A percentile compares a stretch with the other conserved stretches of the same genome.
Evolutionary conservation across 2,888 invertebrate species (phyloP).

Genomic region (Cabera pusaria): DNA sequence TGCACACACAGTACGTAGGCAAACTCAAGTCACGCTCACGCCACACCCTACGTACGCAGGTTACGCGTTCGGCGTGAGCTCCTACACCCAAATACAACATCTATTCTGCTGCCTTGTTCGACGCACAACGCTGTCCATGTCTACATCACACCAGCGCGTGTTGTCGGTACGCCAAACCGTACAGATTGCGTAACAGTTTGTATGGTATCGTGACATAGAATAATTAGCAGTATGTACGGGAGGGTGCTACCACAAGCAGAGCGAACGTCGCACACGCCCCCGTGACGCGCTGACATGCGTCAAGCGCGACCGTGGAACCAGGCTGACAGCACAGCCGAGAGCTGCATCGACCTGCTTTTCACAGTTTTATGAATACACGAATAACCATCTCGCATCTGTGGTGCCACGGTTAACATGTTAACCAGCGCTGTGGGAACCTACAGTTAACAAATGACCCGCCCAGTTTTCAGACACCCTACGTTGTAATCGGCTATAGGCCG

Average conservation of each 20-base stretch:
- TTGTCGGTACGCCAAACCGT: conserved; percentile 13
- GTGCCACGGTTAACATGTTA: conserved; percentile 4
- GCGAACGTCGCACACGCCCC: conserved; percentile 59
- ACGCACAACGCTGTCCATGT: conserved; percentile 10
- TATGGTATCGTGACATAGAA: conserved; percentile 1
- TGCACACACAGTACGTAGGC: background rate
- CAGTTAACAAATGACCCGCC: conserved; percentile 22
- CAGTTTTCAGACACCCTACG: conserved; percentile 17
- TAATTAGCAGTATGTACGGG: conserved; percentile 7
- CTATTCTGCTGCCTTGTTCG: background rate
- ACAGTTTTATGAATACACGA: conserved; percentile 7
- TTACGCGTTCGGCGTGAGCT: too few species aligned
- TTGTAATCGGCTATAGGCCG: conserved; percentile 12
- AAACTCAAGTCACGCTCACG: conserved; percentile 1
- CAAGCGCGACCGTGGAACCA: conserved; percentile 70
- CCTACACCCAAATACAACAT: conserved; percentile 14
- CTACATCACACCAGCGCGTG: conserved; percentile 29
- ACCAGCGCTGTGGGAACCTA: conserved; percentile 26
- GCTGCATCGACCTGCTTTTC: conserved; percentile 47
- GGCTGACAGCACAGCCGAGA: conserved; percentile 55
- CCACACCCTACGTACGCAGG: conserved; percentile 10
- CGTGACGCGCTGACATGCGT: conserved; percentile 80
- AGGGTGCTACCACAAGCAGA: conserved; percentile 21
- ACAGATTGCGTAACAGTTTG: conserved; percentile 9
- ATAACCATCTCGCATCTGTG: conserved; percentile 7